Conservation (phyloP, 2,888 invertebrate genomes). For the Pristionchus arcanus region DNA sequence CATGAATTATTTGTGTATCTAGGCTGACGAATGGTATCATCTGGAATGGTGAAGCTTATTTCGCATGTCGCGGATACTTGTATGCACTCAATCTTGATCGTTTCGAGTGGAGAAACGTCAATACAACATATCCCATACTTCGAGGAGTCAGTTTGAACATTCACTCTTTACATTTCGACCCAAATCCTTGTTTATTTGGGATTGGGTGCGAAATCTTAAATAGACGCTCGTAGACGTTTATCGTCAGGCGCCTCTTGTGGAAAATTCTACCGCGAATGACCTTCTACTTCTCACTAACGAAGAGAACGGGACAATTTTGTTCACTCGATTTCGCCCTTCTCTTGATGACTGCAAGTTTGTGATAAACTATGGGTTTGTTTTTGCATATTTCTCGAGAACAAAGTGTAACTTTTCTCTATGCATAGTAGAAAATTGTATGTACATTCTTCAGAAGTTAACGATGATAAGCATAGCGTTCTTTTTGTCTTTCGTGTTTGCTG, state of each 20-base stretch:
- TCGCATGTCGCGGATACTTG: background rate
- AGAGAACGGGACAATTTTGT: background rate
- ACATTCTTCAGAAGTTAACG: too few relatives aligned
- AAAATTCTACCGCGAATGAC: background rate
- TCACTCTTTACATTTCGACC: background rate
- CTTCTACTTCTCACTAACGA: background rate
- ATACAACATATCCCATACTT: background rate
- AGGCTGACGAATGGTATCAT: background rate
- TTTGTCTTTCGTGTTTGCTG: too few relatives aligned
- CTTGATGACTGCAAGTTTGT: background rate
- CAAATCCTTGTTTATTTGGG: background rate
- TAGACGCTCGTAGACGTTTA: background rate
- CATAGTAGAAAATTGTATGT: too few relatives aligned
- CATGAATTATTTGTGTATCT: too few relatives aligned
- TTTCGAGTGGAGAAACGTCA: background rate
- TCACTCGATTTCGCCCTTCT: background rate
- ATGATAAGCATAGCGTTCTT: too few relatives aligned
- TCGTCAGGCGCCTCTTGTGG: background rate
- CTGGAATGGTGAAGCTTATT: background rate
- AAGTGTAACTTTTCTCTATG: too few relatives aligned
- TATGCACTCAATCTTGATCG: background rate
- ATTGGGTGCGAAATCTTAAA: background rate
- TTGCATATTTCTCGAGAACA: background rate
- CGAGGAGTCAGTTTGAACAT: background rate
- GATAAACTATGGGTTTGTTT: background rate